Conservation (phyloP, 2,888 invertebrate genomes). For the Chloroclysta siterata region DNA sequence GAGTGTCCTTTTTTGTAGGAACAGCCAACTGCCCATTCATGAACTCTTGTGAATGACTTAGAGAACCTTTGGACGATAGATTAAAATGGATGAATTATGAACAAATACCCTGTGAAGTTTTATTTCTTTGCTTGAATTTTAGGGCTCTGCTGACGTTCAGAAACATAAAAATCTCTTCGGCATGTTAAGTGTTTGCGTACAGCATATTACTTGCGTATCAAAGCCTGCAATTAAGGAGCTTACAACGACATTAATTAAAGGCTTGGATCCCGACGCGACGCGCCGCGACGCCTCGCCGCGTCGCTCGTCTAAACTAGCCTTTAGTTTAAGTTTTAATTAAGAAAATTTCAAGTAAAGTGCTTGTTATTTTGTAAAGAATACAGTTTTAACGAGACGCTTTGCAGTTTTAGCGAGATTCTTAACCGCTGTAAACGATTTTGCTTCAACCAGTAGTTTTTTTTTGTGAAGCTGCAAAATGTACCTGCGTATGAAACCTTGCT, state of each 20-base stretch:
- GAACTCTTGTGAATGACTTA: no score
- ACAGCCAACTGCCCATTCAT: not conserved
- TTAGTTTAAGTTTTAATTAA: conserved; percentile 76
- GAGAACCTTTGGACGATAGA: no score
- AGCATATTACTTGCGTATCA: conserved; percentile 44
- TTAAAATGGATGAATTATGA: no score
- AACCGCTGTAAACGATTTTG: not conserved
- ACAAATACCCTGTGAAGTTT: no score
- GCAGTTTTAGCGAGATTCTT: conserved; percentile 15
- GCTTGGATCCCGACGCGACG: conserved; percentile 47
- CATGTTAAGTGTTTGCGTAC: conserved; percentile 9
- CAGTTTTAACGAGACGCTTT: conserved; percentile 36
- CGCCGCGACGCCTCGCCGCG: conserved; percentile 36
- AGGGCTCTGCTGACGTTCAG: not conserved
- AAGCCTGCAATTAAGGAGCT: conserved; percentile 75
- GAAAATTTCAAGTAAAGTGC: conserved; percentile 55
- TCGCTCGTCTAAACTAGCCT: conserved; percentile 71
- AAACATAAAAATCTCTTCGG: conserved; percentile 1
- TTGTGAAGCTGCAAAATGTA: conserved; percentile 1
- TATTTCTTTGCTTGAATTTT: not conserved
- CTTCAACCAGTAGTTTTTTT: not conserved
- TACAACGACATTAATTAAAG: conserved; percentile 79
- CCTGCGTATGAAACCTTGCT: not conserved
- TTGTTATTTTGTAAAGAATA: conserved; percentile 32
- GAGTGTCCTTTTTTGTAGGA: not conserved